phyloP scores from a whole-genome alignment of 2,113 vertebrate species.

The Dryoscopus gambensis region DNA sequence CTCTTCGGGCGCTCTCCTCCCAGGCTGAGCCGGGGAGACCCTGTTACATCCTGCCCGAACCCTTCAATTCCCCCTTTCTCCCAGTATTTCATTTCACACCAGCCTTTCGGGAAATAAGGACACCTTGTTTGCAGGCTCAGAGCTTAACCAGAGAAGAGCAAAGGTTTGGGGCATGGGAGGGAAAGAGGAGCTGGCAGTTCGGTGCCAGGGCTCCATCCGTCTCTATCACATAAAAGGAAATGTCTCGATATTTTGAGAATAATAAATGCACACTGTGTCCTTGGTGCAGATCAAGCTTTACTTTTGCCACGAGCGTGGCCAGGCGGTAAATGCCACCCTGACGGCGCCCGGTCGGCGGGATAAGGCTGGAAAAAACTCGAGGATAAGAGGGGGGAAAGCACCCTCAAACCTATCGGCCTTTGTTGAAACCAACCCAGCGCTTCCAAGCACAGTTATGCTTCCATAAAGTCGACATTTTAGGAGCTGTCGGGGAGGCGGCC shows the following conservation, averaged over 20 bases:
- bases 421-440: neutral
- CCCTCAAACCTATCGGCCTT: neutral
- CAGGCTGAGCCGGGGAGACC: neutral
- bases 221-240: neutral
- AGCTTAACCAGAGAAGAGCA: neutral
- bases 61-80: neutral
- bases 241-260: neutral
- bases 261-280: neutral
- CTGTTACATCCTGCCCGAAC: neutral
- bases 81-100: neutral
- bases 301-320: neutral
- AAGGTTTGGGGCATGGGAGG: neutral
- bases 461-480: slow-evolving; percentile 78
- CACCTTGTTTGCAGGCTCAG: neutral
- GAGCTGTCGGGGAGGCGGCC: slow-evolving; percentile 26
- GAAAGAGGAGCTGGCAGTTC: neutral
- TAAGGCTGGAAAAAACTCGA: fast-evolving
- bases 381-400: fast-evolving
- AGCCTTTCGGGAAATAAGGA: neutral
- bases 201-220: neutral
- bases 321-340: neutral
- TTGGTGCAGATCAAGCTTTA: neutral
- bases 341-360: no score
- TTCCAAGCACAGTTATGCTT: slow-evolving; percentile 1
- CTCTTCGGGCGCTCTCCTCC: neutral